Evolutionary conservation across 2,888 invertebrate species (phyloP), one percentile per base, ranked within the genome.

Genomic region (Poecilus cupreus): DNA sequence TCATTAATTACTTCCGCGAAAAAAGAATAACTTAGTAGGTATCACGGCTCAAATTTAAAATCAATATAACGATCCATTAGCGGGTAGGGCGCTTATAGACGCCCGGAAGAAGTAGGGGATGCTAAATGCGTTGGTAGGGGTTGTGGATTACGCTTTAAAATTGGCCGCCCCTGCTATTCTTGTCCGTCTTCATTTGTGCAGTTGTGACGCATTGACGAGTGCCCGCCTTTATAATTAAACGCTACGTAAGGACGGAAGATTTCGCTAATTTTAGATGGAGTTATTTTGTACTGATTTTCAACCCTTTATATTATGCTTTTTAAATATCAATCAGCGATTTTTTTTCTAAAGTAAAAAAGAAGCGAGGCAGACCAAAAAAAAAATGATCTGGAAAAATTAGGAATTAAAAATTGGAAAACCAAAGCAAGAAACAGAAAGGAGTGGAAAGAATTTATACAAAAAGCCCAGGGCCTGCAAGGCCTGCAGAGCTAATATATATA

Each of bases 41-140:
- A 39, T 68, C 13, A 68, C 32, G 18, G 39, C 64, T 68, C 32
- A 68, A 68, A 68, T 37, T 68, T 68, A 68, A 68, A 68, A 68
- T 68, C 37, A 37, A 68, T 68, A 68, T 37, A 68, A 68, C 64
- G 64, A 68, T 37, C 64, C 37, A 68, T 68, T 68, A 68, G 3
- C 64, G 64, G 32, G 64, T 37, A 37, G 16, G 32, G 64, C n/a
- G 18, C 64, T 68, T 13, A 51, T 18, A 18, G 8, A 18, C 51
- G 43, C 43, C 43, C 43, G 13, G 43, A 43, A 43, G 13, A 3
- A 43, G 43, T 3, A 11, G n/a, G 43, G 43, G 43, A 43, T 43
- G 24, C 16, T 18, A 22, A 22, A 54, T 22, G 54, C 11, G 18
- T 22, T 22, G 60, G 26, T 26, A 60, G 26, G 60, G 60, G 54